Conservation (phyloP, 1,140 invertebrate species). For the Chironomus striatipennis region DNA sequence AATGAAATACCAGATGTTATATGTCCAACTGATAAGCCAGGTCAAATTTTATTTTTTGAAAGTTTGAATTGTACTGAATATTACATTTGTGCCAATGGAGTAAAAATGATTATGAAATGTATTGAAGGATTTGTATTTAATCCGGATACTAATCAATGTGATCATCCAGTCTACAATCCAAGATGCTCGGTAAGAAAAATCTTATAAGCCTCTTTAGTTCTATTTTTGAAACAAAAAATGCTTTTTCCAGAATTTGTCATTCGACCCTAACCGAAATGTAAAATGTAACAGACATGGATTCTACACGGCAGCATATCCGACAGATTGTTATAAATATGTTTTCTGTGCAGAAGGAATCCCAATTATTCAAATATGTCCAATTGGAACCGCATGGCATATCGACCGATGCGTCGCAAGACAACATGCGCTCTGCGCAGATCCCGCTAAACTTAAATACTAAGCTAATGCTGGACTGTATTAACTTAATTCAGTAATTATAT, state of each 20-base stretch:
- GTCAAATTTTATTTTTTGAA: not conserved
- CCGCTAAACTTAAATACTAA: not conserved
- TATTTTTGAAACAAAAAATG: not conserved
- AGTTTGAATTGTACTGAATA: slow-evolving; percentile 6
- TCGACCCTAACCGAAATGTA: not conserved
- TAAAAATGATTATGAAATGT: not conserved
- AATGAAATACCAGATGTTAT: not conserved
- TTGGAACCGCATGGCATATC: not conserved
- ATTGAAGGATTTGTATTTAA: not conserved
- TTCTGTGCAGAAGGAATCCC: not conserved
- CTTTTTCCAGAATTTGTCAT: not conserved
- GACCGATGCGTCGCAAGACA: not conserved
- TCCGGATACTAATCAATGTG: not conserved
- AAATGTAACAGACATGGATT: slow-evolving; percentile 11
- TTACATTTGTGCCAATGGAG: not conserved
- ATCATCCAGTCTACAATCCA: not conserved
- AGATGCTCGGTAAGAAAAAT: not conserved
- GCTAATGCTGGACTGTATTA: not conserved
- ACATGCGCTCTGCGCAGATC: not conserved
- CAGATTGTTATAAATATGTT: not conserved
- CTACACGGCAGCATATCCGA: not conserved
- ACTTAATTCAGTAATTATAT: not conserved
- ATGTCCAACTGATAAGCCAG: not conserved
- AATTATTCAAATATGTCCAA: not conserved
- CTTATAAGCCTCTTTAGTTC: not conserved